Evolutionary conservation across 1,140 invertebrate genomes (phyloP).

Genomic region (Diachasma alloeum): DNA sequence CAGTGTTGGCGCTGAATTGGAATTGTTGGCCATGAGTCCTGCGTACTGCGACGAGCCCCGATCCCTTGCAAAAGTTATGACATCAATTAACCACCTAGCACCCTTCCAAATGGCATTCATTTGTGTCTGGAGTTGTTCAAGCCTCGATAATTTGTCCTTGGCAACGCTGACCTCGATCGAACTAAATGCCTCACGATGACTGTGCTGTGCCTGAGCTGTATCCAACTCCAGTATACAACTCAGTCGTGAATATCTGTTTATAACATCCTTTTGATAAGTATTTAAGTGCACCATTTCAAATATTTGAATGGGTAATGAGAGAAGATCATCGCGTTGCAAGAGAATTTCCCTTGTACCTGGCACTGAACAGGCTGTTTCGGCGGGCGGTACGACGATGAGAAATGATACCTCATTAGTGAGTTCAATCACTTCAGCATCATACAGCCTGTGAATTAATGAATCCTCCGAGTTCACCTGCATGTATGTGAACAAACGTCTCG

Average conservation of each 20-base stretch:
- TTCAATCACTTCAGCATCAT: constrained; percentile 92
- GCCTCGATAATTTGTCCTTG: constrained; percentile 81
- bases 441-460: constrained; percentile 78
- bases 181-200: constrained; percentile 92
- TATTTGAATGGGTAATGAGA: constrained; percentile 86
- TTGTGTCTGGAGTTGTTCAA: constrained; percentile 84
- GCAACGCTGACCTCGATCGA: constrained; percentile 84
- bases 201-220: constrained; percentile 88
- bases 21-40: constrained; percentile 34
- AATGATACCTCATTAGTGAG: constrained; percentile 88
- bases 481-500: constrained; percentile 77
- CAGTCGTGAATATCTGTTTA: constrained; percentile 87
- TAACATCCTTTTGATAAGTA: constrained; percentile 89
- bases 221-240: constrained; percentile 94
- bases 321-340: constrained; percentile 79
- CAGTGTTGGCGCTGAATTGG: not conserved
- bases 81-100: constrained; percentile 93
- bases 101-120: constrained; percentile 90
- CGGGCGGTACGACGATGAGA: constrained; percentile 87
- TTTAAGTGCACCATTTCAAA: constrained; percentile 94
- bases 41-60: constrained; percentile 60
- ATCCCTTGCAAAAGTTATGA: constrained; percentile 91
- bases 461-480: constrained; percentile 80
- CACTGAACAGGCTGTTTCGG: constrained; percentile 89
- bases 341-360: constrained; percentile 86